Base-by-base conservation (phyloP, 2,888 invertebrate species). In the Ochropleura plecta region DNA sequence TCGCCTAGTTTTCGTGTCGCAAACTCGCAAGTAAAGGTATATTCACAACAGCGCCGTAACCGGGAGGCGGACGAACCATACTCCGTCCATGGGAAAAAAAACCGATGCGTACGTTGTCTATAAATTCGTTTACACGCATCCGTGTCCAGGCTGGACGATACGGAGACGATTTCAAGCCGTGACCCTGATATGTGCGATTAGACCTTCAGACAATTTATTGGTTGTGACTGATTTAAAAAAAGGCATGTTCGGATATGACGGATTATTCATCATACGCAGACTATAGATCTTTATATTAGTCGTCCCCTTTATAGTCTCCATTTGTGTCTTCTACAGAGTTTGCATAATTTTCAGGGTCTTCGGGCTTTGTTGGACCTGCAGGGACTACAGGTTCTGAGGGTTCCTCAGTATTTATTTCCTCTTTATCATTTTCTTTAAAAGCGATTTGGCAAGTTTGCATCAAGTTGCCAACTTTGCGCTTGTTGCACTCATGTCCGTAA, bases 401-500 rank as follows among this genome's bases (percentile, higher is more conserved):
- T 9, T 48, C 10, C 12, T 12, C 10, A 48, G 46, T 12, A 4
- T 57, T 0, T 57, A 30, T 0, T 16, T 16, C 4, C 8, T 14
- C 30, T 16, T 7, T 14, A 5, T 70, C n/a, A 16, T n/a, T 16
- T 0, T n/a, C n/a, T 20, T 67, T 67, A n/a, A 90, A 44, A 6
- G 83, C 86, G 18, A 83, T 86, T 65, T 93, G 92, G 76, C 95
- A 95, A 0, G 90, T 90, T 20, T 92, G 85, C 0, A 95, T 65
- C 20, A 95, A 77, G 6, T 90, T 86, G 0, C 79, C 89, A 0
- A 95, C 90, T 78, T 92, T 91, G 3, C 94, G 89, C 72, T 90
- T 93, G 62, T 95, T 94, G 78, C 95, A 95, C 73, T 94, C 94
- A 44, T 92, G 92, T 0, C 91, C 92, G 75, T 93, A 95, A 44